These are phyloP conservation scores for Dolichotis patagonum DNA, from an alignment of 2,113 vertebrate species.

Conservation along the genomic window DNA sequence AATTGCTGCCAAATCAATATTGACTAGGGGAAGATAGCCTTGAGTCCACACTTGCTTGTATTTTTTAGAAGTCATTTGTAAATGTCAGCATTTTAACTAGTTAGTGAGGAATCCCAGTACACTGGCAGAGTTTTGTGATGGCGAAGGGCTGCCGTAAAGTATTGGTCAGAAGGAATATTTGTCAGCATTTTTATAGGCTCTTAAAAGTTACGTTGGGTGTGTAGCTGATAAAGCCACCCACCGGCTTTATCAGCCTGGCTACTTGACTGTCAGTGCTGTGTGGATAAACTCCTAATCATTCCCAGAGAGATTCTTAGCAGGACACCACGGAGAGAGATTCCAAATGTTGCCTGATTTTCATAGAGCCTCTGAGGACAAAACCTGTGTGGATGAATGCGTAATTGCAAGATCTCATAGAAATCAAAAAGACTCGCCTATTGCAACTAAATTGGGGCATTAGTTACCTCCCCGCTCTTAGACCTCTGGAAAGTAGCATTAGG, in stretches of 20 bases:
- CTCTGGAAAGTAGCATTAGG: background rate
- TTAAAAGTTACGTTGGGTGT: background rate
- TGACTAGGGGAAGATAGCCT: slow-evolving; percentile 22
- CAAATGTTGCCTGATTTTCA: background rate
- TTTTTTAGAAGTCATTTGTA: slow-evolving; percentile 59
- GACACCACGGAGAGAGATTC: background rate
- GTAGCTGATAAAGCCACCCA: background rate
- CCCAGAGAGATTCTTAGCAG: background rate
- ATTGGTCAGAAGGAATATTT: background rate
- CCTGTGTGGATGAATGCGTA: background rate
- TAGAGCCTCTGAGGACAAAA: background rate
- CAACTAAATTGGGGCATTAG: background rate
- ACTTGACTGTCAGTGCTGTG: background rate
- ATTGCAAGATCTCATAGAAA: background rate
- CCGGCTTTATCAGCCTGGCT: background rate
- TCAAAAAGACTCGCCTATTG: background rate
- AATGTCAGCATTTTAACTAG: slow-evolving; percentile 29
- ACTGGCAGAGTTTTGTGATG: background rate
- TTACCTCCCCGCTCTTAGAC: background rate
- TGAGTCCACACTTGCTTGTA: background rate
- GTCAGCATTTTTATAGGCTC: slow-evolving; percentile 8
- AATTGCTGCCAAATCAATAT: slow-evolving; percentile 35
- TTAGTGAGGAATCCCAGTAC: slow-evolving; percentile 35
- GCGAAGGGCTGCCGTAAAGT: background rate
- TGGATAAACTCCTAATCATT: background rate